A percentile compares a stretch with the other conserved stretches of the same genome.
phyloP scores from a whole-genome alignment of 2,113 vertebrate species.

The Malurus cyaneus region DNA sequence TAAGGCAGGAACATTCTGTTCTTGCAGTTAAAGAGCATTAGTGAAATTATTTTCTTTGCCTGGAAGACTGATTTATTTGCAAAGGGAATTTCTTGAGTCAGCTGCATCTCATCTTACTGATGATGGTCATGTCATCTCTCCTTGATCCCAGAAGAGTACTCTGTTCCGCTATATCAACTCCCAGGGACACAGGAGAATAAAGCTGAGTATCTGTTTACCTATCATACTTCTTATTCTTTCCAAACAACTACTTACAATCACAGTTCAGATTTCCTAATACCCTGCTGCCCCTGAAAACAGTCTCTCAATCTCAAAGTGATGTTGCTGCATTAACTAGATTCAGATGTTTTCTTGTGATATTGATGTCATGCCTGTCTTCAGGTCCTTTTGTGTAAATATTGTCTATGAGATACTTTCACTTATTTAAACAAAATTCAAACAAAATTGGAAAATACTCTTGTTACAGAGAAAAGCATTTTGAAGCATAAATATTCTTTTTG shows the following conservation, averaged over 20 bases:
- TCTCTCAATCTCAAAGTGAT: background rate
- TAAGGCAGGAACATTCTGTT: background rate
- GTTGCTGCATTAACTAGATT: background rate
- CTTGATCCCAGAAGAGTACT: conserved; percentile 43
- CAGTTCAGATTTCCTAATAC: conserved; percentile 22
- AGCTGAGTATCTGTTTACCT: conserved; percentile 30
- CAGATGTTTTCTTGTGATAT: background rate
- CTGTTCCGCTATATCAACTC: conserved; percentile 31
- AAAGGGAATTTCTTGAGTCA: conserved; percentile 20
- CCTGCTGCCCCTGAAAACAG: background rate
- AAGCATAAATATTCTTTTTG: background rate
- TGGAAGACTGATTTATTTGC: conserved; percentile 35
- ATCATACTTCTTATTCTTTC: background rate
- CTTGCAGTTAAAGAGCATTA: background rate
- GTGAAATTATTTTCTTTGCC: background rate
- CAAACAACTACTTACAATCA: conserved; percentile 12
- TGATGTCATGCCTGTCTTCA: background rate
- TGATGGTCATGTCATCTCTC: background rate
- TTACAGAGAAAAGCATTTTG: background rate
- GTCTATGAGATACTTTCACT: background rate
- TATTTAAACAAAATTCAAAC: background rate
- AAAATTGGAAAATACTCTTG: background rate
- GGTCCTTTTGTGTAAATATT: background rate
- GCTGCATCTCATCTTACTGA: conserved; percentile 46
- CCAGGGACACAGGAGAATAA: conserved; percentile 3